Conservation (phyloP, 2,113 vertebrate genomes). For the Struthio camelus region DNA sequence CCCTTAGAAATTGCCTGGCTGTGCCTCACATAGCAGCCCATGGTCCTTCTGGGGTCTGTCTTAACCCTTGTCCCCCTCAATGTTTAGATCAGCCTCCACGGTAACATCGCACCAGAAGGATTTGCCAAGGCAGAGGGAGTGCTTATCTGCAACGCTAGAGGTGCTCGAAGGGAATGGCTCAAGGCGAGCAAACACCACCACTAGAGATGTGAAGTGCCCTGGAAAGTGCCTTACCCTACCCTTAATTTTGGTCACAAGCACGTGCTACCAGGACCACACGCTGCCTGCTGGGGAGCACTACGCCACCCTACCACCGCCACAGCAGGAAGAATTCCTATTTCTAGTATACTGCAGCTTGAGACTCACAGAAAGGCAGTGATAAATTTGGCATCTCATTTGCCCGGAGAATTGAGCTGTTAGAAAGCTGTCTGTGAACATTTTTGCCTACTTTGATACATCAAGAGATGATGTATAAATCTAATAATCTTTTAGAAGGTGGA, state of each 20-base stretch:
- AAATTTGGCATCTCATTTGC: not conserved
- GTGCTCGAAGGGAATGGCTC: not conserved
- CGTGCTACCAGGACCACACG: fast-evolving
- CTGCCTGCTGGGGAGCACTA: not conserved
- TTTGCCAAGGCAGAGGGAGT: not conserved
- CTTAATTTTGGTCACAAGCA: not conserved
- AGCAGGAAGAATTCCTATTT: fast-evolving
- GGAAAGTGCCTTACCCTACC: not conserved
- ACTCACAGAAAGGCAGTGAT: not conserved
- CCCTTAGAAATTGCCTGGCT: not conserved
- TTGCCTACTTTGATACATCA: not conserved
- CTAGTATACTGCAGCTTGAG: not conserved
- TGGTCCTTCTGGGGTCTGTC: not conserved
- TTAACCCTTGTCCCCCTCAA: not conserved
- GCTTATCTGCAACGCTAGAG: not conserved
- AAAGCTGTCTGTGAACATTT: not conserved
- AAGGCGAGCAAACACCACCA: not conserved
- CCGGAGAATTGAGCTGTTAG: not conserved
- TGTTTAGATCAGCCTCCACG: not conserved
- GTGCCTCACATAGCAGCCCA: not conserved
- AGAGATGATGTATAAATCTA: not conserved
- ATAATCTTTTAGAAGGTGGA: not conserved
- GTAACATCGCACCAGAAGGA: not conserved
- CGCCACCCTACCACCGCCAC: not conserved
- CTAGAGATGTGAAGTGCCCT: fast-evolving